A percentile compares a stretch with the other conserved stretches of the same genome.
These are phyloP conservation scores for Melikaiella ostensackeni DNA, from an alignment of 2,888 invertebrate species.

Conservation along the genomic window DNA sequence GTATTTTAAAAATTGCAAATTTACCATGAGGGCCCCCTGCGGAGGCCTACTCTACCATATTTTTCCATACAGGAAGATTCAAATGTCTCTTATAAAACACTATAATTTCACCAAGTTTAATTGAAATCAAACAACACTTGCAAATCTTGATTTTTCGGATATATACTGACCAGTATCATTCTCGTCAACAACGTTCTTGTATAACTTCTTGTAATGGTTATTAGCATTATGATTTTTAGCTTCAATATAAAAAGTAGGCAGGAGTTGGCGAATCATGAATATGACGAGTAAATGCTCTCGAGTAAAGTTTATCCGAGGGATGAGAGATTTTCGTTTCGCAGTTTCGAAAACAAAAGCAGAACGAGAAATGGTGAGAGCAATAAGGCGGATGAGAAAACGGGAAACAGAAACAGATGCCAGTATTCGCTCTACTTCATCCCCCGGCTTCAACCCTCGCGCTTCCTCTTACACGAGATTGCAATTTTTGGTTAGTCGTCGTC, in stretches of 20 bases:
- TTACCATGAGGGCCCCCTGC: no score
- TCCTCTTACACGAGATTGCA: conserved; percentile 39
- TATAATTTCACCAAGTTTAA: no score
- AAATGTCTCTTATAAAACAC: no score
- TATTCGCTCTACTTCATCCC: conserved; percentile 65
- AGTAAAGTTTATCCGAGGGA: conserved; percentile 48
- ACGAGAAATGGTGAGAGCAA: conserved; percentile 60
- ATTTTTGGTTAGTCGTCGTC: conserved; percentile 37
- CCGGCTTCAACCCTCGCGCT: conserved; percentile 57
- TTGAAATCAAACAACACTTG: no score
- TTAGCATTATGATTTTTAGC: background rate
- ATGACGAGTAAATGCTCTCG: conserved; percentile 50
- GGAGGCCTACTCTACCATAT: no score
- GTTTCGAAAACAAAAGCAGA: conserved; percentile 59
- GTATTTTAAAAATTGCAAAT: no score
- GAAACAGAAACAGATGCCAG: conserved; percentile 71
- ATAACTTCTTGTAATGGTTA: background rate
- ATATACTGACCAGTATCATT: background rate
- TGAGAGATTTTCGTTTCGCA: conserved; percentile 53
- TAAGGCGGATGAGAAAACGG: conserved; percentile 72
- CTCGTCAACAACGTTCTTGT: background rate
- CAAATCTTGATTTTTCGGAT: no score
- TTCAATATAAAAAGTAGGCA: background rate
- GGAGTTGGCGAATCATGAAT: conserved; percentile 47
- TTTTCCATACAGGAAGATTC: no score